These are phyloP conservation scores for Actinia equina DNA, from an alignment of 64 coral and sea anemone species.

Conservation along the genomic window DNA sequence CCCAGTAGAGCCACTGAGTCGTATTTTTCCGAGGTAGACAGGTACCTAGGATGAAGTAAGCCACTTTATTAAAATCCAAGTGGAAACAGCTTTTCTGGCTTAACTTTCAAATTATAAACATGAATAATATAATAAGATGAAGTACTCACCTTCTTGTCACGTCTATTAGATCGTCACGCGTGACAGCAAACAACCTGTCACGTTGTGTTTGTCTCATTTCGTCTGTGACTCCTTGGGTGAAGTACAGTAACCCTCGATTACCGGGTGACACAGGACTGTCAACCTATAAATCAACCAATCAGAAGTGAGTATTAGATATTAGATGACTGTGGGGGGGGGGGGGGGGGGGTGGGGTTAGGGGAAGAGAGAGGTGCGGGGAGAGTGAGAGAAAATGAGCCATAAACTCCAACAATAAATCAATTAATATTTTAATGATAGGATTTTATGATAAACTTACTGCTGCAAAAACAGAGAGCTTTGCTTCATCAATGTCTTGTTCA, in stretches of 20 bases:
- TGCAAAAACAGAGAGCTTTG: conserved; percentile 85
- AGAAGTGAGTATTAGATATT: not conserved
- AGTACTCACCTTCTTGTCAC: conserved; percentile 75
- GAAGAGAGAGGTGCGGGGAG: too few relatives aligned
- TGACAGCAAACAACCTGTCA: conserved; percentile 74
- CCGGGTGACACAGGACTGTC: conserved; percentile 82
- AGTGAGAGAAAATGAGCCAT: too few relatives aligned
- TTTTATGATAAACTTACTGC: conserved; percentile 42
- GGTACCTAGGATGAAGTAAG: conserved; percentile 64
- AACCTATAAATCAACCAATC: conserved; percentile 39
- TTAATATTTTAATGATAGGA: too few relatives aligned
- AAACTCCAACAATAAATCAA: too few relatives aligned
- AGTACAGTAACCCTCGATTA: conserved; percentile 70
- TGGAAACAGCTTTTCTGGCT: not conserved
- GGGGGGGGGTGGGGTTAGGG: too few relatives aligned
- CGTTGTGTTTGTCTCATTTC: conserved; percentile 91
- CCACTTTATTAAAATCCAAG: not conserved
- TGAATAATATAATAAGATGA: not conserved
- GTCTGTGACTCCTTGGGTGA: conserved; percentile 80
- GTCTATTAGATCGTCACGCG: conserved; percentile 69
- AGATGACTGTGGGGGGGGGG: not conserved
- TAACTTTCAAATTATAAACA: not conserved
- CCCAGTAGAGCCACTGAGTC: conserved; percentile 83
- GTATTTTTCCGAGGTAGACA: conserved; percentile 42
- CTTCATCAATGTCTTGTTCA: conserved; percentile 85